phyloP scores from a whole-genome alignment of 2,797 vertebrate genomes.

The Sciurus vulgaris region DNA sequence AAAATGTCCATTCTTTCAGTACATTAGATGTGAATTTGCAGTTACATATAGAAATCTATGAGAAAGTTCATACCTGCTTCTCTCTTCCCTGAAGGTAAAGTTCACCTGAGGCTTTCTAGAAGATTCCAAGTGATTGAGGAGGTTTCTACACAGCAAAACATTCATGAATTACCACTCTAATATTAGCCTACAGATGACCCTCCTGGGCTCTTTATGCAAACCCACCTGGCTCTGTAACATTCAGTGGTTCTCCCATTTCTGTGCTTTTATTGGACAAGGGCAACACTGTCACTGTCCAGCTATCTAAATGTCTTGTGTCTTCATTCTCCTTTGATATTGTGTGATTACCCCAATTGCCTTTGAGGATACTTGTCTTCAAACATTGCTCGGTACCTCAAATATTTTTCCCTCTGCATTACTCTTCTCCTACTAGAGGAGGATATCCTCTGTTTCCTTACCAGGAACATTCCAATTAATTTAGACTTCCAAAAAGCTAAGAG shows the following conservation, averaged over 20 bases:
- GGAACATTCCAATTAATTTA: neutral
- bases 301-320: neutral
- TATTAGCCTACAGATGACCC: neutral
- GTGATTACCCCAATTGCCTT: neutral
- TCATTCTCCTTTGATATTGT: neutral
- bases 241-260: neutral
- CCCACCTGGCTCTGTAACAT: neutral
- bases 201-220: neutral
- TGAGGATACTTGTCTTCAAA: neutral
- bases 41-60: neutral
- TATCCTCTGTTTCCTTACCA: neutral
- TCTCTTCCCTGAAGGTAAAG: neutral
- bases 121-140: neutral
- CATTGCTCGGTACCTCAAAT: neutral
- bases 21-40: neutral
- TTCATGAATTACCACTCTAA: neutral
- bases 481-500: conserved; percentile 14
- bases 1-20: too few species aligned
- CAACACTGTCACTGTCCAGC: neutral
- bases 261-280: neutral
- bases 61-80: neutral
- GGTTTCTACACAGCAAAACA: neutral
- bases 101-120: neutral
- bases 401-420: neutral
- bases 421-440: neutral